Evolutionary conservation across 2,113 vertebrate genomes (phyloP).

Genomic region (Scartelaos histophorus): DNA sequence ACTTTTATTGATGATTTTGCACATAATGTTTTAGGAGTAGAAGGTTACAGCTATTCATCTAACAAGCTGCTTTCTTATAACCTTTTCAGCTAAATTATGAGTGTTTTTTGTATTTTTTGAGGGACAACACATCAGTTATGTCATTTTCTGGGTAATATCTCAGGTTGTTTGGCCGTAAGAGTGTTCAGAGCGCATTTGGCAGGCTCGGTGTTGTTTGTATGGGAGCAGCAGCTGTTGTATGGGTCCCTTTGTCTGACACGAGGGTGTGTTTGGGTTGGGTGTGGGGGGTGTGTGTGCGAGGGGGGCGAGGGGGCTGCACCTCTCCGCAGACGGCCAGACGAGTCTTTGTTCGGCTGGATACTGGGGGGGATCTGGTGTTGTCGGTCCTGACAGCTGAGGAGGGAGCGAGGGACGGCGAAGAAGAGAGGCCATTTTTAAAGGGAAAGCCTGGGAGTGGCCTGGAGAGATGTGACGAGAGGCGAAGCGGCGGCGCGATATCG

Average conservation of each 20-base stretch:
- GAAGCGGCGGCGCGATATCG: background rate
- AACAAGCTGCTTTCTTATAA: background rate
- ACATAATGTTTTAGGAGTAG: too few species aligned
- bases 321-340: conserved; percentile 32
- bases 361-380: conserved; percentile 73
- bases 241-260: conserved; percentile 65
- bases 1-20: background rate
- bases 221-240: conserved; percentile 60
- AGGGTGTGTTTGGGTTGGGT: conserved; percentile 44
- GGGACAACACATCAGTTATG: too few species aligned
- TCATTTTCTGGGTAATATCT: too few species aligned
- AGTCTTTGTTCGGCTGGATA: conserved; percentile 83
- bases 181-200: conserved; percentile 17
- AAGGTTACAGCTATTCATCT: too few species aligned
- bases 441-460: background rate
- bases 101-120: background rate
- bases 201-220: conserved; percentile 25
- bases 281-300: too few species aligned
- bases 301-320: conserved; percentile 34
- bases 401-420: conserved; percentile 14
- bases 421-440: conserved; percentile 28
- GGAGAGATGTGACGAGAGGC: background rate
- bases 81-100: background rate
- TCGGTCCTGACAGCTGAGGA: conserved; percentile 60
- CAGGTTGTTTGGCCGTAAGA: background rate